These are phyloP conservation scores for Dione vanillae DNA, from an alignment of 2,888 invertebrate genomes.

Conservation along the genomic window DNA sequence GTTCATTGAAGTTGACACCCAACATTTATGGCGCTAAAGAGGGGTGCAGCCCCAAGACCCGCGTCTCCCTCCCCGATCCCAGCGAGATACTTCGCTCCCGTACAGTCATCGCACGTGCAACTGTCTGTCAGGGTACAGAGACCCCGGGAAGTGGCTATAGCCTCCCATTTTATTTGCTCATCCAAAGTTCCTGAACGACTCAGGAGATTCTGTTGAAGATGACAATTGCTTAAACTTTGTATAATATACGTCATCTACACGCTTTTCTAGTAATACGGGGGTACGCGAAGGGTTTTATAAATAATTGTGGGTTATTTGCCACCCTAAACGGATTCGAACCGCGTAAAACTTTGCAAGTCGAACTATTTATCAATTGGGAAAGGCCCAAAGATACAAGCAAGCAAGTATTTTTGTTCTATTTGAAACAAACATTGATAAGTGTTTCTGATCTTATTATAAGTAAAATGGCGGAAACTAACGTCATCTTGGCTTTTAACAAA, in stretches of 20 bases:
- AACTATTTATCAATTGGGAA: no score
- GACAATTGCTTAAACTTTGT: background rate
- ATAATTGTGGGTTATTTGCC: background rate
- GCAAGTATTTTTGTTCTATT: no score
- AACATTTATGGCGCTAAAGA: conserved; percentile 66
- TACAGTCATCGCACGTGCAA: conserved; percentile 71
- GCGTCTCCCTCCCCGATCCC: conserved; percentile 72
- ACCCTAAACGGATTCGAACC: no score
- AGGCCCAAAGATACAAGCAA: no score
- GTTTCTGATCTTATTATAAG: no score
- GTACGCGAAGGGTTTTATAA: no score
- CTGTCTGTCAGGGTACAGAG: conserved; percentile 74
- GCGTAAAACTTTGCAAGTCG: no score
- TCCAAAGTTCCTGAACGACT: conserved; percentile 66
- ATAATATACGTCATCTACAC: background rate
- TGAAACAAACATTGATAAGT: no score
- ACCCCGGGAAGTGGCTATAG: conserved; percentile 74
- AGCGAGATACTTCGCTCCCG: conserved; percentile 61
- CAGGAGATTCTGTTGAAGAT: conserved; percentile 64
- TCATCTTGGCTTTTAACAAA: no score
- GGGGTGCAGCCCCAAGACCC: conserved; percentile 70
- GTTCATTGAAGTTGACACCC: conserved; percentile 70
- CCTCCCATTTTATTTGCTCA: conserved; percentile 79
- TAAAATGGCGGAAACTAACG: no score
- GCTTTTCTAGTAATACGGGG: no score